A percentile compares a stretch with the other conserved stretches of the same genome.
phyloP scores from a whole-genome alignment of 1,140 invertebrate genomes.

The Leptinotarsa lineolata region DNA sequence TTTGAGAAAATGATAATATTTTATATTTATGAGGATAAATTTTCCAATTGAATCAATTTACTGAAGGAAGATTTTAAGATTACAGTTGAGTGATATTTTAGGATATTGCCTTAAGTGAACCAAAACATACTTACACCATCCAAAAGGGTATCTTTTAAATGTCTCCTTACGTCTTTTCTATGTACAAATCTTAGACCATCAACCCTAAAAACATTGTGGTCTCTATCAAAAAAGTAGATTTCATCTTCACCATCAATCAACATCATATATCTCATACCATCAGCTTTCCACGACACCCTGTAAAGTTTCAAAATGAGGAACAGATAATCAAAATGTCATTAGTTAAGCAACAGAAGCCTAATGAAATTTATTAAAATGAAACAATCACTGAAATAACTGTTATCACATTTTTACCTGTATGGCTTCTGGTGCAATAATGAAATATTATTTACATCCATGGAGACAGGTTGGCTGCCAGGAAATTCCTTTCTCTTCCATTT shows the following conservation, averaged over 20 bases:
- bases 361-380: too few relatives aligned
- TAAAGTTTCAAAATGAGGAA: neutral
- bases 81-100: too few relatives aligned
- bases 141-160: constrained; percentile 82
- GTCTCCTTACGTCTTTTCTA: constrained; percentile 70
- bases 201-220: constrained; percentile 92
- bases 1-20: too few relatives aligned
- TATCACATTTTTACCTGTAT: constrained; percentile 63
- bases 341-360: too few relatives aligned
- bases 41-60: too few relatives aligned
- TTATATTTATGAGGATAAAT: too few relatives aligned
- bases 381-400: too few relatives aligned
- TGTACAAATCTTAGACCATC: constrained; percentile 78
- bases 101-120: neutral
- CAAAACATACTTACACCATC: constrained; percentile 77
- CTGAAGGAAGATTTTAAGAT: too few relatives aligned
- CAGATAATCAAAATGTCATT: too few relatives aligned
- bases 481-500: constrained; percentile 81
- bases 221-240: constrained; percentile 93
- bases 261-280: constrained; percentile 98
- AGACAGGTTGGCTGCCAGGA: constrained; percentile 95
- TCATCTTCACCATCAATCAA: constrained; percentile 83
- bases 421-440: constrained; percentile 74
- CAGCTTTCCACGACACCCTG: constrained; percentile 98
- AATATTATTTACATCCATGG: constrained; percentile 89